phyloP scores from a whole-genome alignment of 2,797 vertebrate genomes.

The Aphelocoma californica region DNA sequence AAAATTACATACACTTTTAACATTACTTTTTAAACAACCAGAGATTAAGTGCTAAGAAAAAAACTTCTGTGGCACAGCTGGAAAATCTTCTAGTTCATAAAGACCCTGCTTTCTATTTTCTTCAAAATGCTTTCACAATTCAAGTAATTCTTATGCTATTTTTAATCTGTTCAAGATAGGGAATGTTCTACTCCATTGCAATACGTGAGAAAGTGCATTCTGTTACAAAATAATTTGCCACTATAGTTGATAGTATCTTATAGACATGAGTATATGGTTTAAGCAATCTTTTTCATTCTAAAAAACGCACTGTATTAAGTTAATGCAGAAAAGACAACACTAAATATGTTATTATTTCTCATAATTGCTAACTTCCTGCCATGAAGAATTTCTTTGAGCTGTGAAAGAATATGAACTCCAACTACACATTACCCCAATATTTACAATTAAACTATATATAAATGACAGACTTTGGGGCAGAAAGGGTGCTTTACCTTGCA shows the following conservation, averaged over 20 bases:
- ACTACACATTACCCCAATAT: neutral
- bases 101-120: neutral
- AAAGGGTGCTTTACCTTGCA: slow-evolving; percentile 5
- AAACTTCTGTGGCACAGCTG: neutral
- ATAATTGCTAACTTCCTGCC: neutral
- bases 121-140: neutral
- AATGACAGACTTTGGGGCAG: neutral
- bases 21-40: slow-evolving; percentile 45
- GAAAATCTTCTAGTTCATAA: neutral
- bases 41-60: neutral
- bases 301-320: neutral
- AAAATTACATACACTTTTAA: slow-evolving; percentile 24
- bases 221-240: neutral
- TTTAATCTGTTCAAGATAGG: neutral
- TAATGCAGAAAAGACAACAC: neutral
- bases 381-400: neutral
- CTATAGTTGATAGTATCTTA: neutral
- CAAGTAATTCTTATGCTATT: neutral
- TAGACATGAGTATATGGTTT: neutral
- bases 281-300: neutral
- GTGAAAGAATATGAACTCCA: neutral
- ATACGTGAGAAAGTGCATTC: neutral
- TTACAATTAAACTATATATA: neutral
- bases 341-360: neutral
- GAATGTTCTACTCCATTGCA: neutral